Percentiles rank a stretch among this genome's conserved stretches.
These are phyloP conservation scores for Plusia festucae DNA, from an alignment of 2,888 invertebrate genomes.

Conservation along the genomic window DNA sequence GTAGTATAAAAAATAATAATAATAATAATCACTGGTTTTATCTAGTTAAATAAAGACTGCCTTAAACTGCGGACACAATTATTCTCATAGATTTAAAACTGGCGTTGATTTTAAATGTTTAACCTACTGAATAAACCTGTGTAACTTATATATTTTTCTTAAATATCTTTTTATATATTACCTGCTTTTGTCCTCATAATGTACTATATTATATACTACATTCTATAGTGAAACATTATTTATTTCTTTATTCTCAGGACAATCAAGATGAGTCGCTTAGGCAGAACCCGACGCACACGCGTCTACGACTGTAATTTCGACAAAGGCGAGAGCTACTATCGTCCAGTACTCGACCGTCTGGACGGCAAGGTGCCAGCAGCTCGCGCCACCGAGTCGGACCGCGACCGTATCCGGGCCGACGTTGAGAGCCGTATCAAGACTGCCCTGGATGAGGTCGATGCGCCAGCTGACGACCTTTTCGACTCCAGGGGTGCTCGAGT, in stretches of 20 bases:
- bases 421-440: conserved; percentile 80
- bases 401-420: conserved; percentile 75
- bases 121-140: too few relatives aligned
- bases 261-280: conserved; percentile 80
- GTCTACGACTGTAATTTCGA: conserved; percentile 96
- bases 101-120: too few relatives aligned
- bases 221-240: too few relatives aligned
- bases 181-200: too few relatives aligned
- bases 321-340: conserved; percentile 95
- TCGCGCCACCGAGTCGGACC: conserved; percentile 75
- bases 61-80: too few relatives aligned
- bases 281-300: conserved; percentile 93
- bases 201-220: too few relatives aligned
- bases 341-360: conserved; percentile 92
- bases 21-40: too few relatives aligned
- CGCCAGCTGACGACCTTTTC: conserved; percentile 88
- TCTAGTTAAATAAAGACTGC: too few relatives aligned
- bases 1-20: too few relatives aligned
- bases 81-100: too few relatives aligned
- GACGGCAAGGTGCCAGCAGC: conserved; percentile 90
- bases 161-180: too few relatives aligned
- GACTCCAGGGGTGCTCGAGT: conserved; percentile 91
- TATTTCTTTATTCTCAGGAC: conserved; percentile 30
- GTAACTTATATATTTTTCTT: too few relatives aligned
- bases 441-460: conserved; percentile 76